Conservation (phyloP, 2,113 vertebrate genomes). For the Odocoileus hemionus region DNA sequence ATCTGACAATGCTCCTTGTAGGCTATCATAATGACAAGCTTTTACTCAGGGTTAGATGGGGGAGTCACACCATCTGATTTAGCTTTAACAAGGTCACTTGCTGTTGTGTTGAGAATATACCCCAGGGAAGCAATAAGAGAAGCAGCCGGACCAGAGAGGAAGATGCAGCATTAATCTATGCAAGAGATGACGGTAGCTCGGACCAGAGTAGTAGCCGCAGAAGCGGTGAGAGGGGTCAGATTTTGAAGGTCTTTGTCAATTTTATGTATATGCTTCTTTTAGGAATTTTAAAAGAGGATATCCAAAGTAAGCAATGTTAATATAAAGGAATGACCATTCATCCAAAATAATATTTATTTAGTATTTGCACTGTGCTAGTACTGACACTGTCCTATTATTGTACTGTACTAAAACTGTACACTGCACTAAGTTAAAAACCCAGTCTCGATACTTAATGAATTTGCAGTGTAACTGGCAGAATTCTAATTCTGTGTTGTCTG, state of each 20-base stretch:
- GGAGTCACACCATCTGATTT: neutral
- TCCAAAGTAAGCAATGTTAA: neutral
- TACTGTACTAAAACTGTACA: neutral
- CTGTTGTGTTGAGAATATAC: neutral
- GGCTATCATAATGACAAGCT: neutral
- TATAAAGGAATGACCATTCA: neutral
- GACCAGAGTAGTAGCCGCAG: neutral
- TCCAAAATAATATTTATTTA: neutral
- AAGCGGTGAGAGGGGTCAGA: neutral
- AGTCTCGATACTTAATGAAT: neutral
- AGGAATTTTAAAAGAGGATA: neutral
- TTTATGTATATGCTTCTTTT: neutral
- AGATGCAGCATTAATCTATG: neutral
- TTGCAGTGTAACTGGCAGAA: neutral
- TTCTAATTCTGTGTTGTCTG: neutral
- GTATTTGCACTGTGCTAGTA: neutral
- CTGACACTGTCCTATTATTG: neutral
- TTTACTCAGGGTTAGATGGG: neutral
- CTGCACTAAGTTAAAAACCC: neutral
- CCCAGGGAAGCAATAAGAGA: neutral
- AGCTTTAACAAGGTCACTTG: slow-evolving; percentile 10
- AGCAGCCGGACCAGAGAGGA: neutral
- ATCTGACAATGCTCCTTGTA: neutral
- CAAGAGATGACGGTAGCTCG: neutral
- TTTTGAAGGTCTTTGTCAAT: neutral